Conservation (phyloP, 2,113 vertebrate genomes). For the Epinephelus lanceolatus region DNA sequence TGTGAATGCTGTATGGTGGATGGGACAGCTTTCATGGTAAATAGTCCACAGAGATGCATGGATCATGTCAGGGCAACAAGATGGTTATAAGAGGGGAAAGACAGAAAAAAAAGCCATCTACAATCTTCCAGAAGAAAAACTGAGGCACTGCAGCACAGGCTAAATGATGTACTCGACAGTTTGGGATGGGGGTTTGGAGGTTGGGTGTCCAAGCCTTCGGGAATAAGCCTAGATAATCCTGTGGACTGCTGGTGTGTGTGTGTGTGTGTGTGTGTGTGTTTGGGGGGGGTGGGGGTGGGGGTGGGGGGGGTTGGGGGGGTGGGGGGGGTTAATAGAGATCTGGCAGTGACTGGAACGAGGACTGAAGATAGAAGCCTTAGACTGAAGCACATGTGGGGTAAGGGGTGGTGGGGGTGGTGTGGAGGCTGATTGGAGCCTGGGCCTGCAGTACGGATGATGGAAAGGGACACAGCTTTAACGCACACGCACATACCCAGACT, state of each 20-base stretch:
- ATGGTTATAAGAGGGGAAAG: background rate
- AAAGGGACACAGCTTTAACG: constrained; percentile 15
- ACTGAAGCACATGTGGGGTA: constrained; percentile 29
- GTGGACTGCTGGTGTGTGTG: constrained; percentile 47
- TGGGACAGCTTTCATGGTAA: constrained; percentile 37
- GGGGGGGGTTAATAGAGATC: constrained; percentile 39
- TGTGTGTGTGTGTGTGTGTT: constrained; percentile 3
- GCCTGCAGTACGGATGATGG: constrained; percentile 9
- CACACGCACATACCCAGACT: background rate
- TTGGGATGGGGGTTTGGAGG: constrained; percentile 46
- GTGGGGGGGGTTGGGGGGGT: constrained; percentile 1
- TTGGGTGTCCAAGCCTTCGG: constrained; percentile 54
- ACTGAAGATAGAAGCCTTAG: constrained; percentile 50
- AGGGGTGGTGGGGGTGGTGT: background rate
- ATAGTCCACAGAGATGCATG: constrained; percentile 42
- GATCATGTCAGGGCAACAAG: constrained; percentile 32
- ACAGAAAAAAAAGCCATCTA: background rate
- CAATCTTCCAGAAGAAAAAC: constrained; percentile 25
- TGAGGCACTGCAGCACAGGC: constrained; percentile 47
- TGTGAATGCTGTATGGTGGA: constrained; percentile 30
- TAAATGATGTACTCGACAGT: constrained; percentile 45
- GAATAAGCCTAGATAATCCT: constrained; percentile 71
- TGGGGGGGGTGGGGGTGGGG: constrained; percentile 3
- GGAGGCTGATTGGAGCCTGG: background rate
- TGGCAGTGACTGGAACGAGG: constrained; percentile 39